These are phyloP conservation scores for Hyles vespertilio DNA, from an alignment of 1,140 invertebrate species.

Conservation along the genomic window DNA sequence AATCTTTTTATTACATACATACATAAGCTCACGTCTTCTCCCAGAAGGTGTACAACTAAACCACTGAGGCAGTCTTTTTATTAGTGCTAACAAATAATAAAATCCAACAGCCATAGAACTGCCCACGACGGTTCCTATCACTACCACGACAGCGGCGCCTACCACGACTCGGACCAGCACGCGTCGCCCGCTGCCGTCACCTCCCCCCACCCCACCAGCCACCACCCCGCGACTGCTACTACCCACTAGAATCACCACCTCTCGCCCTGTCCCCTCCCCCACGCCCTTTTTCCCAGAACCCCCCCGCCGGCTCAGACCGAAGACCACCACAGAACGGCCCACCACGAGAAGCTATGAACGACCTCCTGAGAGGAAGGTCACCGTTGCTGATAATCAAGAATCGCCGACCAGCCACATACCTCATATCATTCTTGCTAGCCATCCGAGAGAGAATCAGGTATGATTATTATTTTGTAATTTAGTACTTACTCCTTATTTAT, in stretches of 20 bases:
- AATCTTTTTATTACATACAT: no score
- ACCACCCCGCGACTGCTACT: constrained; percentile 37
- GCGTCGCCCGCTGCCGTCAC: constrained; percentile 28
- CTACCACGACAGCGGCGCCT: constrained; percentile 41
- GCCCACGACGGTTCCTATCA: no score
- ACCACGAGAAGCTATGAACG: constrained; percentile 58
- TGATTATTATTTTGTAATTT: background rate
- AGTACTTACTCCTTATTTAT: no score
- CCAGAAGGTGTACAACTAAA: no score
- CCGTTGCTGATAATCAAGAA: constrained; percentile 47
- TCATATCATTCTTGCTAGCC: constrained; percentile 79
- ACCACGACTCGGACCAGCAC: constrained; percentile 32
- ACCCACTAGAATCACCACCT: constrained; percentile 32
- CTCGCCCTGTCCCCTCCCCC: constrained; percentile 35
- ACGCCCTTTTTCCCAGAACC: constrained; percentile 37
- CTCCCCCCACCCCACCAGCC: constrained; percentile 10
- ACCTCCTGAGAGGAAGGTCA: constrained; percentile 50
- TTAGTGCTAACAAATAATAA: no score
- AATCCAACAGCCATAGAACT: no score
- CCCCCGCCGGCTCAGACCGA: constrained; percentile 37
- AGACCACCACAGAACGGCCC: constrained; percentile 42
- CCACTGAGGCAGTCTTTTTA: no score
- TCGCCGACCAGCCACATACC: constrained; percentile 63
- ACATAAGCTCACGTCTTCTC: no score
- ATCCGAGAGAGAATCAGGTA: constrained; percentile 78